Evolutionary conservation across 2,113 vertebrate species (phyloP).

Genomic region (Leptodactylus fuscus): DNA sequence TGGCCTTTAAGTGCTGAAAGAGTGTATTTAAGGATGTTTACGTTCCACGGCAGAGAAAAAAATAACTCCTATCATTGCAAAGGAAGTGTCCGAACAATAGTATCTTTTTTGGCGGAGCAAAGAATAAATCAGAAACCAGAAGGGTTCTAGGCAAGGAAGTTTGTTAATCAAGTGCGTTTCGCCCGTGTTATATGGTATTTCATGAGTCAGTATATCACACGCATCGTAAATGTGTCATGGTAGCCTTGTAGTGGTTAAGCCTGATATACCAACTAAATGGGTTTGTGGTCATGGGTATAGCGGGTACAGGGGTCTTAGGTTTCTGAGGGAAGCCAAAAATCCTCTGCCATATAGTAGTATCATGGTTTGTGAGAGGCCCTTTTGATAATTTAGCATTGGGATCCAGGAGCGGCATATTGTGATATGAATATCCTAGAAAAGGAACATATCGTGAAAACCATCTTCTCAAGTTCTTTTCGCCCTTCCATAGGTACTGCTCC

Average conservation of each 20-base stretch:
- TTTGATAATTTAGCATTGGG: too few species aligned
- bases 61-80: constrained; percentile 65
- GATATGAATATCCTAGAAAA: too few species aligned
- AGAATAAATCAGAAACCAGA: constrained; percentile 41
- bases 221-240: background rate
- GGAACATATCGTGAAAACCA: too few species aligned
- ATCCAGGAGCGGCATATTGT: too few species aligned
- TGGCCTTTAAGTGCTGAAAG: constrained; percentile 10
- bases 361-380: too few species aligned
- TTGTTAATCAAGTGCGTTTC: constrained; percentile 13
- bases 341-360: too few species aligned
- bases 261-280: too few species aligned
- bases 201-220: background rate
- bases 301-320: too few species aligned
- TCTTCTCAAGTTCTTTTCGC: too few species aligned
- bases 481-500: too few species aligned
- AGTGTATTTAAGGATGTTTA: constrained; percentile 67
- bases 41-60: constrained; percentile 40
- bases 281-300: too few species aligned
- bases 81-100: constrained; percentile 68
- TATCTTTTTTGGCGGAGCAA: constrained; percentile 60
- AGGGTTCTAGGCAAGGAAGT: constrained; percentile 36
- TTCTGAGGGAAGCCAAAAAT: too few species aligned
- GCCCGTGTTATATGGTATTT: background rate
- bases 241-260: background rate